Base-by-base conservation (phyloP, 2,888 invertebrate genomes). In the Macaria notata region DNA sequence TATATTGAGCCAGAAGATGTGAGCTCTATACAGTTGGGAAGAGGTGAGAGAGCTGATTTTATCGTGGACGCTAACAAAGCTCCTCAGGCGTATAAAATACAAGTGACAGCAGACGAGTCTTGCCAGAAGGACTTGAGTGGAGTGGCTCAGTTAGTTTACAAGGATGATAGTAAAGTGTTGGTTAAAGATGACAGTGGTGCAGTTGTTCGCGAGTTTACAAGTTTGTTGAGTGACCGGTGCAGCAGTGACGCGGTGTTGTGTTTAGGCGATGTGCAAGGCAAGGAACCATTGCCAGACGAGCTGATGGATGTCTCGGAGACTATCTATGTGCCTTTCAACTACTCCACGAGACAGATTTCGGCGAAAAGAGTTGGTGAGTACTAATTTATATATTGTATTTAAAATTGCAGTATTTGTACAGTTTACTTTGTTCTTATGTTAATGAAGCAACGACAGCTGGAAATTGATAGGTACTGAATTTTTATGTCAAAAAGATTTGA, bases 1-100 rank as follows among this genome's bases (percentile, higher is more conserved):
- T 90, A 93, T 45, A 92, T 95, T 29, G 83, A 91, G 49, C 92
- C 95, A 0, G 88, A 93, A 64, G 83, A 92, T 58, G 93, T 93
- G 1, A 83, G 83, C 45, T 92, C 93, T 4, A 86, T 95, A 43
- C 91, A 89, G 51, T 71, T 95, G 38, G 92, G 93, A 4, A 93
- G 94, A 84, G 96, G 96, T 3, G 96, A 97, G 79, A 91, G 96
- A 51, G 93, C 94, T 7, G 96, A 96, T 81, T 94, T 96, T 68
- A 92, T 96, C 52, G 68, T 97, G 54, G 92, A 93, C 54, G 93
- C 96, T 8, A 92, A 92, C 69, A 93, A 92, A 72, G 79, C 81
- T 31, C 76, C 88, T 1, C 92, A 92, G 9, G 87, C 89, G 3
- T 96, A 96, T 73, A 93, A 93, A 86, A 92, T 96, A 56, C 92